These are phyloP conservation scores for Ammodytes dubius DNA, from an alignment of 2,113 vertebrate genomes.

Conservation along the genomic window DNA sequence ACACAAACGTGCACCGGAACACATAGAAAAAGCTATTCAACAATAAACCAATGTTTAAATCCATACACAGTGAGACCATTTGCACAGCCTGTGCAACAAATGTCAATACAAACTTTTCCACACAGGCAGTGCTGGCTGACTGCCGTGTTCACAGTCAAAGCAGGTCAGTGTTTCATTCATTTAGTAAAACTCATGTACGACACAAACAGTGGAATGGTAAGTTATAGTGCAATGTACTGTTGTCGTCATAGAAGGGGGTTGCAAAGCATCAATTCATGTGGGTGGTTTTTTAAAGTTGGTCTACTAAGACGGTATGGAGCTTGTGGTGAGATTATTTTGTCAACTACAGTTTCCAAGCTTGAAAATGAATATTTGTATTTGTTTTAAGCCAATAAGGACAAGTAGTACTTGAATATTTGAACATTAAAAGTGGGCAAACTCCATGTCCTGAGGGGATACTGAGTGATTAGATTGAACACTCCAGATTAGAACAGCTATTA, in stretches of 20 bases:
- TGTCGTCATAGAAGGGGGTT: background rate
- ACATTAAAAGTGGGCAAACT: background rate
- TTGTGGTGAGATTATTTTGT: background rate
- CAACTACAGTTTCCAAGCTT: background rate
- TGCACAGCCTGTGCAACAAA: constrained; percentile 33
- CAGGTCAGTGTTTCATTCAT: constrained; percentile 8
- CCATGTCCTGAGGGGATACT: background rate
- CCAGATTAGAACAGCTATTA: background rate
- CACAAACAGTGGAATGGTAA: background rate
- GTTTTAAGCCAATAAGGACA: too few species aligned
- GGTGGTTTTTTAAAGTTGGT: background rate
- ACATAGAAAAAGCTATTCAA: too few species aligned
- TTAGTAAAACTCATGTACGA: background rate
- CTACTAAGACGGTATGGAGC: background rate
- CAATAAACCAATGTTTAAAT: background rate
- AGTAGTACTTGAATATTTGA: background rate
- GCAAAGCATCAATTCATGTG: background rate
- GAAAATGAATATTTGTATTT: too few species aligned
- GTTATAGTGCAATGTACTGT: background rate
- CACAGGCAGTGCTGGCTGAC: background rate
- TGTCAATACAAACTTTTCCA: constrained; percentile 26
- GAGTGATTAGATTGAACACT: background rate
- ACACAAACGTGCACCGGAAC: too few species aligned
- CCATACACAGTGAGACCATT: background rate
- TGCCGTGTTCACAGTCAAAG: constrained; percentile 19